Conservation (phyloP, 2,113 vertebrate species). For the Pluvialis apricaria region DNA sequence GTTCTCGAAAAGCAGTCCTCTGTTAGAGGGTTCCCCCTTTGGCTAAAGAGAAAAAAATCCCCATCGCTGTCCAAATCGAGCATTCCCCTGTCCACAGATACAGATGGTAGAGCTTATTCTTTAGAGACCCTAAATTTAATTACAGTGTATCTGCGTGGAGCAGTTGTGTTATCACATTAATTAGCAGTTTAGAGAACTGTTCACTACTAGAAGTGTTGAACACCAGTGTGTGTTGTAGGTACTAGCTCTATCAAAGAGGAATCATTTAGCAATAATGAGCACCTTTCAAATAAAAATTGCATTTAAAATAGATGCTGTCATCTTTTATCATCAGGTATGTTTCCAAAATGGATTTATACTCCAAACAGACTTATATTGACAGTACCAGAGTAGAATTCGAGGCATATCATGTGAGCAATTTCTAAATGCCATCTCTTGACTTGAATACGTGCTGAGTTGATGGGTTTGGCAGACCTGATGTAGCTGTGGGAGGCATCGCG, state of each 20-base stretch:
- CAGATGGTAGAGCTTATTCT: background rate
- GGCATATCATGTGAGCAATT: background rate
- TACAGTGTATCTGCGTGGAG: slow-evolving; percentile 8
- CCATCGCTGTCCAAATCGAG: background rate
- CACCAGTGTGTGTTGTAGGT: background rate
- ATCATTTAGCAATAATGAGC: slow-evolving; percentile 31
- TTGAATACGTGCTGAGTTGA: background rate
- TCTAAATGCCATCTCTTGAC: background rate
- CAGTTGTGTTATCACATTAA: slow-evolving; percentile 4
- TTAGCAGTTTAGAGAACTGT: slow-evolving; percentile 12
- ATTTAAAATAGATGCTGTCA: slow-evolving; percentile 36
- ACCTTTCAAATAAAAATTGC: slow-evolving; percentile 52
- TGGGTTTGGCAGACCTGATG: background rate
- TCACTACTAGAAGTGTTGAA: background rate
- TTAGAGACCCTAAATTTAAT: background rate
- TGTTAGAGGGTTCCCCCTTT: background rate
- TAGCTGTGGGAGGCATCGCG: background rate
- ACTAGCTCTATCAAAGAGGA: background rate
- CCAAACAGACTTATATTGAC: background rate
- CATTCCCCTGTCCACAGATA: background rate
- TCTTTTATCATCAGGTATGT: background rate
- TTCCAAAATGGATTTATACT: slow-evolving; percentile 1
- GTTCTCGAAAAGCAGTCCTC: background rate
- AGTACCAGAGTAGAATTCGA: background rate
- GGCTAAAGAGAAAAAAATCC: background rate